Conservation (phyloP, 2,797 vertebrate species). For the Macroramphosus scolopax region DNA sequence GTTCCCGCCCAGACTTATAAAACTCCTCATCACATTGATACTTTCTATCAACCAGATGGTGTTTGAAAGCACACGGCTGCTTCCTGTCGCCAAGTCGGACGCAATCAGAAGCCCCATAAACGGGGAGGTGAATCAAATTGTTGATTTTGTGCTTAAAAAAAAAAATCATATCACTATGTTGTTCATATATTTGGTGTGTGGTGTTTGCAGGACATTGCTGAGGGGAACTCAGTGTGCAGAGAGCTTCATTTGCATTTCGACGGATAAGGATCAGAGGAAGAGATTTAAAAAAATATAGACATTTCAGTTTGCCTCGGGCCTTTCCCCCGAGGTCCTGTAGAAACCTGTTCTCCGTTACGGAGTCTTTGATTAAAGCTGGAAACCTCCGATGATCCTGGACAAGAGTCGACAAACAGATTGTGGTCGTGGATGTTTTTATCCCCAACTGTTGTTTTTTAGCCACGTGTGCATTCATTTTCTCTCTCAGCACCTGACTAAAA, state of each 20-base stretch:
- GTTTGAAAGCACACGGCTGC: constrained; percentile 16
- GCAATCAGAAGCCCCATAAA: too few species aligned
- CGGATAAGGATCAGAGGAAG: constrained; percentile 23
- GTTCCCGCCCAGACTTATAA: constrained; percentile 52
- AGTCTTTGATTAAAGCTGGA: background rate
- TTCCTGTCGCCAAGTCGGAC: constrained; percentile 24
- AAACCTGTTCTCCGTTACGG: background rate
- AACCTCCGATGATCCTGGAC: background rate
- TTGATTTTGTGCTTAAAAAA: too few species aligned
- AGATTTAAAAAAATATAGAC: constrained; percentile 31
- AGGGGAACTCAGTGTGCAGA: background rate
- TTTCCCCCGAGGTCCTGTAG: background rate
- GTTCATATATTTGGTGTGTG: background rate
- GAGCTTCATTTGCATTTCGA: constrained; percentile 3
- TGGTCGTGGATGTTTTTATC: background rate
- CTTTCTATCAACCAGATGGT: constrained; percentile 57
- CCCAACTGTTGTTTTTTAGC: background rate
- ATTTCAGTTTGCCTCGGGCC: constrained; percentile 17
- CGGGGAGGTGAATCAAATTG: background rate
- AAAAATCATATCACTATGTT: too few species aligned
- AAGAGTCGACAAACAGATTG: background rate
- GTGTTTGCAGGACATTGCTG: background rate
- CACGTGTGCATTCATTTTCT: background rate
- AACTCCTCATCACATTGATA: constrained; percentile 37
- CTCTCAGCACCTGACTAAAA: background rate